These are phyloP conservation scores for Equus quagga DNA, from an alignment of 2,113 vertebrate genomes.

Conservation along the genomic window DNA sequence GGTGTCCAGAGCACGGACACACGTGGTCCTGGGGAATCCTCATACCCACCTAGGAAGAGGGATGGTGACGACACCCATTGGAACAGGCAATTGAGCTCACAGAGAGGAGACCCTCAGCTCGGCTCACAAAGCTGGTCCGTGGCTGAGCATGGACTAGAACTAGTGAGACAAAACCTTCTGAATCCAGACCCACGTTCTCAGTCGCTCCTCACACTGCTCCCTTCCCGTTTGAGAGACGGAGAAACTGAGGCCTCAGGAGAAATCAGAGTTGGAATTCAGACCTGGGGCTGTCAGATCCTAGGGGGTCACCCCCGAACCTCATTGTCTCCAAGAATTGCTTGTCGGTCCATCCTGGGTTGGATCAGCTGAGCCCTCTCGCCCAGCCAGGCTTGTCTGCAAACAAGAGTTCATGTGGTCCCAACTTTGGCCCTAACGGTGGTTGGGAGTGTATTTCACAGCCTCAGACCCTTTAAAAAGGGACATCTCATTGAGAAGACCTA, in stretches of 20 bases:
- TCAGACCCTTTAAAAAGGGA: background rate
- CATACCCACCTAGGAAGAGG: background rate
- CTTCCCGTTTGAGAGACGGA: background rate
- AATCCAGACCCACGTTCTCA: background rate
- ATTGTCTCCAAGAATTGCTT: background rate
- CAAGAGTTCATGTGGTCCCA: background rate
- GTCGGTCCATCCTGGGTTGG: background rate
- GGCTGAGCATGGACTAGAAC: background rate
- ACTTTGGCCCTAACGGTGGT: background rate
- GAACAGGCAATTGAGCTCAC: background rate
- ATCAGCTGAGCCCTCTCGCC: background rate
- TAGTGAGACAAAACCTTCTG: background rate
- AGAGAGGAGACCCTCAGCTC: background rate
- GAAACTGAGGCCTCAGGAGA: background rate
- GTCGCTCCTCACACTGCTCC: background rate
- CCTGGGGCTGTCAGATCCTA: background rate
- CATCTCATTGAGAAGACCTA: background rate
- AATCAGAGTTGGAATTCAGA: background rate
- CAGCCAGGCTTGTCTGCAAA: background rate
- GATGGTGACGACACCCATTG: background rate
- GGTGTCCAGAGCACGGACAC: background rate
- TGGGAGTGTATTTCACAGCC: background rate
- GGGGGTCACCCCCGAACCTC: background rate
- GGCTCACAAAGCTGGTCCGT: background rate
- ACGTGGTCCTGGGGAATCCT: background rate